These are phyloP conservation scores for Gorsachius magnificus DNA, from an alignment of 2,797 vertebrate genomes.

Conservation along the genomic window DNA sequence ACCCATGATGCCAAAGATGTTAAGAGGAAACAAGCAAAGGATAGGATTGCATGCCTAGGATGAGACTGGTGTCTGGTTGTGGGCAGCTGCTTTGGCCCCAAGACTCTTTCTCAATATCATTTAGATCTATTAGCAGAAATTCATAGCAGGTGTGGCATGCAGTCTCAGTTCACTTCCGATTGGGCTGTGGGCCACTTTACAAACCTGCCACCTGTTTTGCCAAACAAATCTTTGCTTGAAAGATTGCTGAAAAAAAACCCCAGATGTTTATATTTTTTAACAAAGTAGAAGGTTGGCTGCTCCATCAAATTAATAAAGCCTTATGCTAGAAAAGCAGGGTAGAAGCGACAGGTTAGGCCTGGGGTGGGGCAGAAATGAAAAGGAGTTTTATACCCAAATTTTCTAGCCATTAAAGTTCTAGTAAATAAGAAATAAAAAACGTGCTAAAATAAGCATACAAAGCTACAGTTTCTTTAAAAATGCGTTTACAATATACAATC, in stretches of 20 bases:
- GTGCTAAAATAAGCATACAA: slow-evolving; percentile 62
- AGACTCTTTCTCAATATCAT: background rate
- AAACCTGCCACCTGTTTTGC: background rate
- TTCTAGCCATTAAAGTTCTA: background rate
- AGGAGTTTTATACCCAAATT: background rate
- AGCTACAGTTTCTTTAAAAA: slow-evolving; percentile 32
- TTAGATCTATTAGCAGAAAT: background rate
- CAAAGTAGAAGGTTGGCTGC: background rate
- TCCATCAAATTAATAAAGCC: background rate
- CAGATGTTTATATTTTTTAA: background rate
- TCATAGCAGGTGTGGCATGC: background rate
- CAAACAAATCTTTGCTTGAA: background rate
- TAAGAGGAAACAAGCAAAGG: background rate
- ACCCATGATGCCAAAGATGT: background rate
- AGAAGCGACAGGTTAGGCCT: background rate
- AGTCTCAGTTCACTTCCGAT: background rate
- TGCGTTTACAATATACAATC: slow-evolving; percentile 6
- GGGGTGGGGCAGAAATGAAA: background rate
- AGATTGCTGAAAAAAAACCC: background rate
- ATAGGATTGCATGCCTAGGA: background rate
- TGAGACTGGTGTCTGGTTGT: background rate
- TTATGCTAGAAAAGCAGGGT: background rate
- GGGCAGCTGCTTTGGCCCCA: background rate
- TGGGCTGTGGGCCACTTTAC: background rate
- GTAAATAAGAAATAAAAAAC: too few relatives aligned